These are phyloP conservation scores for Heliconius sara DNA, from an alignment of 2,888 invertebrate genomes.

Conservation along the genomic window DNA sequence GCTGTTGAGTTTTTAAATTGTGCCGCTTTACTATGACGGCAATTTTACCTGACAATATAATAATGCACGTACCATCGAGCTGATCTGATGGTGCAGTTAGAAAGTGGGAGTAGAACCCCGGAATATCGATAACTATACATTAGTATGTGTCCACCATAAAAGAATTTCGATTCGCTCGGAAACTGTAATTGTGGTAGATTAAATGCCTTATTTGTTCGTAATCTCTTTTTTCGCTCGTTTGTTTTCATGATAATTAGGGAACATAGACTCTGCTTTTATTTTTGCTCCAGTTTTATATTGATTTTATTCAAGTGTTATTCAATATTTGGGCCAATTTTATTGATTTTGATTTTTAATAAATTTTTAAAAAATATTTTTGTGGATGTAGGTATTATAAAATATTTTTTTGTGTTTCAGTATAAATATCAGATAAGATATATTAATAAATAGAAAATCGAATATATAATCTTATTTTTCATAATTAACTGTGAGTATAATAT, in stretches of 20 bases:
- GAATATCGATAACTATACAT: not conserved
- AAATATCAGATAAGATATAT: not conserved
- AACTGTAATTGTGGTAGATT: conserved; percentile 17
- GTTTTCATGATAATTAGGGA: conserved; percentile 26
- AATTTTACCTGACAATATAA: not conserved
- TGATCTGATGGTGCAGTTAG: not conserved
- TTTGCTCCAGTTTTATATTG: conserved; percentile 2
- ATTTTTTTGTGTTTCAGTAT: not conserved
- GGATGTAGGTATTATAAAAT: not conserved
- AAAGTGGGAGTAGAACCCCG: not conserved
- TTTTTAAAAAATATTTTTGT: too few species aligned
- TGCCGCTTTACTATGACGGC: not conserved
- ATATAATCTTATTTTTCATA: not conserved
- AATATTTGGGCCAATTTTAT: not conserved
- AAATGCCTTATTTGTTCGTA: conserved; percentile 20
- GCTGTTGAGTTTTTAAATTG: not conserved
- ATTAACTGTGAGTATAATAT: not conserved
- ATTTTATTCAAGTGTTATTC: not conserved
- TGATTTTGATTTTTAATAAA: too few species aligned
- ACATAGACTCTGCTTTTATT: conserved; percentile 10
- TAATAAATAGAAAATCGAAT: not conserved
- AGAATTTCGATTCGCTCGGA: conserved; percentile 15
- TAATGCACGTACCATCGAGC: not conserved
- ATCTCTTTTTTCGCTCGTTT: conserved; percentile 25
- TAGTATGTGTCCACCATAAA: conserved; percentile 10